Conservation (phyloP, 2,888 invertebrate genomes). For the Thumatha senex region DNA sequence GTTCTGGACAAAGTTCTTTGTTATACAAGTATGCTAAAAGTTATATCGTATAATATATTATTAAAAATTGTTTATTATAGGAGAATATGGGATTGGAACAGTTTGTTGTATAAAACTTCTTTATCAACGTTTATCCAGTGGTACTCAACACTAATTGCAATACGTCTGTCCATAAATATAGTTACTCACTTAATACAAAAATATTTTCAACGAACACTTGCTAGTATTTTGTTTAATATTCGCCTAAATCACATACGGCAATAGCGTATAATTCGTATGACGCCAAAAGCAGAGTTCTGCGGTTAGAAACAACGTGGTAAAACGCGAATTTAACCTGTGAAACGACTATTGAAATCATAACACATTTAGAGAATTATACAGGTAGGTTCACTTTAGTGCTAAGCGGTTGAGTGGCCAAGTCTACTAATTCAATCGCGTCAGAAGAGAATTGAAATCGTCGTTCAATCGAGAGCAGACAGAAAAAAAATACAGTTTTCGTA, state of each 20-base stretch:
- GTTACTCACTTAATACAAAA: slow-evolving; percentile 35
- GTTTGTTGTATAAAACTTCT: background rate
- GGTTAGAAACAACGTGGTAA: slow-evolving; percentile 56
- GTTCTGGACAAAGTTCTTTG: too few relatives aligned
- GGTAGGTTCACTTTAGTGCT: slow-evolving; percentile 4
- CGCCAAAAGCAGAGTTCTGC: slow-evolving; percentile 70
- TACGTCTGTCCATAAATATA: slow-evolving; percentile 11
- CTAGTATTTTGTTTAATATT: slow-evolving; percentile 73
- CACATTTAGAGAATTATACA: slow-evolving; percentile 38
- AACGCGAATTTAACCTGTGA: slow-evolving; percentile 52
- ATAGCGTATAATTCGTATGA: slow-evolving; percentile 56
- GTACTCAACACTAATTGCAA: background rate
- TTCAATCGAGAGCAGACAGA: too few relatives aligned
- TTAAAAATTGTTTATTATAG: too few relatives aligned
- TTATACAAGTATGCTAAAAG: too few relatives aligned
- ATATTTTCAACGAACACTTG: slow-evolving; percentile 67
- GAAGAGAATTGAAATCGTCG: too few relatives aligned
- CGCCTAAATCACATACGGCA: slow-evolving; percentile 55
- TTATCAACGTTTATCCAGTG: background rate
- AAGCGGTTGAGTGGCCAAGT: background rate
- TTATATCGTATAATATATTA: too few relatives aligned
- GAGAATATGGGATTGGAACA: too few relatives aligned
- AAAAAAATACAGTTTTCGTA: too few relatives aligned
- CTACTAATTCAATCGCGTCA: too few relatives aligned
- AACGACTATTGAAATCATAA: slow-evolving; percentile 59